A percentile compares a stretch with the other conserved stretches of the same genome.
Evolutionary conservation across 2,113 vertebrate genomes (phyloP).

Genomic region (Ginglymostoma cirratum): DNA sequence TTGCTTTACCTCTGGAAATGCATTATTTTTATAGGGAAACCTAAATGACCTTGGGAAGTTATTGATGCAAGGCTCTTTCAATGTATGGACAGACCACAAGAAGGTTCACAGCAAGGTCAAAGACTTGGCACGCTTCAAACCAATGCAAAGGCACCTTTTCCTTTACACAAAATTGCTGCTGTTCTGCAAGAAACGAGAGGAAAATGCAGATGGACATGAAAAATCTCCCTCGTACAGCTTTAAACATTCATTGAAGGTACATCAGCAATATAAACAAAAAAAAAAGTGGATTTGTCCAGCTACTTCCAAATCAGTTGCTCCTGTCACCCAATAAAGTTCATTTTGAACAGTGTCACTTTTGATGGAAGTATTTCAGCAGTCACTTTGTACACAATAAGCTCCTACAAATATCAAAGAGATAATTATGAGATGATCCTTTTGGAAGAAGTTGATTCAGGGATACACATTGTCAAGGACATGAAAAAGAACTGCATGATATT

Average conservation of each 20-base stretch:
- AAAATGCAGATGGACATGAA: conserved; percentile 74
- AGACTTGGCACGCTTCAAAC: conserved; percentile 88
- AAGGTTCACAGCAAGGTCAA: conserved; percentile 89
- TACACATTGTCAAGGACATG: background rate
- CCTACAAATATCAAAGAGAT: background rate
- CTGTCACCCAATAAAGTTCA: background rate
- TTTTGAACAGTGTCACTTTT: background rate
- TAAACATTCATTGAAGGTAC: conserved; percentile 87
- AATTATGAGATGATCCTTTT: background rate
- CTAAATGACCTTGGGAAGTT: conserved; percentile 79
- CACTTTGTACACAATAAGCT: background rate
- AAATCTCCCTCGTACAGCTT: conserved; percentile 84
- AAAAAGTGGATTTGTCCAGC: background rate
- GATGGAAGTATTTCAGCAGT: background rate
- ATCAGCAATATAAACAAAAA: background rate
- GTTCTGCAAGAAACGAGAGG: conserved; percentile 88
- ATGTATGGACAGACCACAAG: conserved; percentile 85
- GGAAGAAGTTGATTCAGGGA: background rate
- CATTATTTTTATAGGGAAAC: conserved; percentile 62
- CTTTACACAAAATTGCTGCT: conserved; percentile 80
- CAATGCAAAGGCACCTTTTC: conserved; percentile 90
- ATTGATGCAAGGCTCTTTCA: conserved; percentile 82
- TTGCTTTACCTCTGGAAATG: background rate
- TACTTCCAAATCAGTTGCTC: background rate
- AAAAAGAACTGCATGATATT: background rate